Conservation (phyloP, 2,797 vertebrate species). For the Cyprinodon diabolis region DNA sequence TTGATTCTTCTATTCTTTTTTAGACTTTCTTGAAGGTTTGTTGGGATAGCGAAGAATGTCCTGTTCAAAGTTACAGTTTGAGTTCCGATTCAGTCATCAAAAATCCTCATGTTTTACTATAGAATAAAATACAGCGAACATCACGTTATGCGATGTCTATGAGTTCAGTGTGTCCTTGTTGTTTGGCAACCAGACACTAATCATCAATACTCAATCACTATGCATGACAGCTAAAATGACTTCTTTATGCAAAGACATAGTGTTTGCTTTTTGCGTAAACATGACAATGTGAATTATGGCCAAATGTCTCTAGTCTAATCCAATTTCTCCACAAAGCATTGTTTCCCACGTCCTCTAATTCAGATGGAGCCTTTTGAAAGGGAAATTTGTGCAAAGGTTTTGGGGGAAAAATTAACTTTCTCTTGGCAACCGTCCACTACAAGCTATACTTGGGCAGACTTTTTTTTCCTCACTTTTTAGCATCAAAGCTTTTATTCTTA, state of each 20-base stretch:
- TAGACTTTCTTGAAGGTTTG: not conserved
- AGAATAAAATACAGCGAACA: not conserved
- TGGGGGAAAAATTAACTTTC: not conserved
- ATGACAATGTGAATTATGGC: not conserved
- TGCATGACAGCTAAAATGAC: not conserved
- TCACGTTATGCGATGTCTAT: not conserved
- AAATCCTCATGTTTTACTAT: not conserved
- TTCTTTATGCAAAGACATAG: not conserved
- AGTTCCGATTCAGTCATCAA: not conserved
- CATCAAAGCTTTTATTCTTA: not conserved
- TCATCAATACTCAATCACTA: not conserved
- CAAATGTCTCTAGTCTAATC: not conserved
- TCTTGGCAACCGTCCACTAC: not conserved
- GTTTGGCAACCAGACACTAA: too few species aligned
- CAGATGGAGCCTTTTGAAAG: not conserved
- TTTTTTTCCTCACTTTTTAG: not conserved
- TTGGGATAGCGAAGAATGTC: not conserved
- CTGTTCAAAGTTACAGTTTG: not conserved
- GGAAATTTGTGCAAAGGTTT: not conserved
- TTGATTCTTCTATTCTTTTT: not conserved
- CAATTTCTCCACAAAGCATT: not conserved
- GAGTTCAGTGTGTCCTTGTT: not conserved
- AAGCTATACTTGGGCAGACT: not conserved
- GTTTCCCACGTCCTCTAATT: not conserved
- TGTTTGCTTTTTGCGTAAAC: not conserved